Evolutionary conservation across 2,888 invertebrate species (phyloP).

Genomic region (Tipula lateralis): DNA sequence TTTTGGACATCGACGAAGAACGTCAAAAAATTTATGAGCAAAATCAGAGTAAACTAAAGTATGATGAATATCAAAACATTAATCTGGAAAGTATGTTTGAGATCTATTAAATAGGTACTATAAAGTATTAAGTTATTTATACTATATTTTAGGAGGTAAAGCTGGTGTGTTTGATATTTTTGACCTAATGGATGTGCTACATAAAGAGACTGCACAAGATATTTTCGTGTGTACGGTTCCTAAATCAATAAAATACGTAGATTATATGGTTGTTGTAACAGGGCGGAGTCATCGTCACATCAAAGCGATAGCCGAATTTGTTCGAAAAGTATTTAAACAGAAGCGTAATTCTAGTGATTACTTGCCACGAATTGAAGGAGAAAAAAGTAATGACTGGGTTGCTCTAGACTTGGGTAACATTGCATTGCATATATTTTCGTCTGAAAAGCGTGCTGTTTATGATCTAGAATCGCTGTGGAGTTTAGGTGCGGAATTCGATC

Average conservation of each 20-base stretch:
- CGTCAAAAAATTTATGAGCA: conserved; percentile 41
- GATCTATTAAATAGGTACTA: neutral
- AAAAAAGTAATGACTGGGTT: conserved; percentile 73
- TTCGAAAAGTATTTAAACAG: conserved; percentile 69
- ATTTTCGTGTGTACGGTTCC: conserved; percentile 78
- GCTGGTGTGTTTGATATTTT: conserved; percentile 84
- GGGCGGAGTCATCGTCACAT: conserved; percentile 71
- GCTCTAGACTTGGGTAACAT: conserved; percentile 92
- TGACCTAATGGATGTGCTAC: conserved; percentile 71
- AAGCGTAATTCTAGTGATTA: conserved; percentile 60
- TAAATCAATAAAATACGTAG: conserved; percentile 68
- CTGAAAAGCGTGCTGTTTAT: conserved; percentile 63
- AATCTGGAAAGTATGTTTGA: conserved; percentile 55
- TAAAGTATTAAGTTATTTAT: neutral
- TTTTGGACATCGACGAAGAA: conserved; percentile 71
- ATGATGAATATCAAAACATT: conserved; percentile 46
- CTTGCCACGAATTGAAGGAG: conserved; percentile 74
- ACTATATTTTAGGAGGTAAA: conserved; percentile 60
- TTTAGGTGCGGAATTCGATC: conserved; percentile 76
- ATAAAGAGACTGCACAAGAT: conserved; percentile 70
- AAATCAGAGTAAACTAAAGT: conserved; percentile 54
- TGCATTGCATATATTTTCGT: conserved; percentile 80
- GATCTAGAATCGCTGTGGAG: conserved; percentile 91
- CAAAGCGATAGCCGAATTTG: conserved; percentile 66
- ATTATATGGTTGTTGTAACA: conserved; percentile 77